phyloP scores from a whole-genome alignment of 2,797 vertebrate species.

The Sebastes ruberrimus region DNA sequence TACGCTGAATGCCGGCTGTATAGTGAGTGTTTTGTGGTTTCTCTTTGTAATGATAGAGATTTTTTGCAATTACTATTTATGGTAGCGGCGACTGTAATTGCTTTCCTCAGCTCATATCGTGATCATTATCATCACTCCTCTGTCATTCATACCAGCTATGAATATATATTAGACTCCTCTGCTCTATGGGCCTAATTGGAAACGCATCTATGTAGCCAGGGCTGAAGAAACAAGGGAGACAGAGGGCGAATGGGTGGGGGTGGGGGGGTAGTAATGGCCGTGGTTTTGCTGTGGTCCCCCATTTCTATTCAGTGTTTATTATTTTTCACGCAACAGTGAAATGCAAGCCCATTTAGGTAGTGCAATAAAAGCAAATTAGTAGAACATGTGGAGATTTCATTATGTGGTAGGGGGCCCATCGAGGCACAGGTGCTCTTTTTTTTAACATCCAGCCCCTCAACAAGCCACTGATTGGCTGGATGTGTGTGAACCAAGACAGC shows the following conservation, averaged over 20 bases:
- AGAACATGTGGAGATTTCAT: slow-evolving; percentile 65
- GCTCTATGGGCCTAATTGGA: slow-evolving; percentile 66
- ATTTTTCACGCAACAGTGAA: slow-evolving; percentile 65
- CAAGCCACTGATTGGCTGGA: slow-evolving; percentile 18
- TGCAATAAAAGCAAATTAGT: slow-evolving; percentile 69
- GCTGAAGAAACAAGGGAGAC: slow-evolving; percentile 44
- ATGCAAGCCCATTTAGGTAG: slow-evolving; percentile 59
- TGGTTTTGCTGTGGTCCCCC: slow-evolving; percentile 51
- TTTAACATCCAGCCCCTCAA: slow-evolving; percentile 32
- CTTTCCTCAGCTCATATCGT: slow-evolving; percentile 72
- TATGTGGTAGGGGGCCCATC: slow-evolving; percentile 58
- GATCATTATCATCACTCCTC: slow-evolving; percentile 76
- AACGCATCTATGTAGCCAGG: slow-evolving; percentile 60
- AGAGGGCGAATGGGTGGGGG: slow-evolving; percentile 44
- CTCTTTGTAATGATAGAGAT: slow-evolving; percentile 65
- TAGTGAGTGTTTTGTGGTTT: slow-evolving; percentile 54
- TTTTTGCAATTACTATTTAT: slow-evolving; percentile 71
- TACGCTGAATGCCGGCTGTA: slow-evolving; percentile 6
- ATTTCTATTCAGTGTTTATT: slow-evolving; percentile 70
- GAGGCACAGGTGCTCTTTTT: slow-evolving; percentile 53
- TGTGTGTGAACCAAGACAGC: not conserved
- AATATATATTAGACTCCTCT: slow-evolving; percentile 74
- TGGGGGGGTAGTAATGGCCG: not conserved
- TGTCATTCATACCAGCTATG: slow-evolving; percentile 69
- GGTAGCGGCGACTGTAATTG: slow-evolving; percentile 71